Evolutionary conservation across 2,797 vertebrate genomes (phyloP).

Genomic region (Gallirallus australis): DNA sequence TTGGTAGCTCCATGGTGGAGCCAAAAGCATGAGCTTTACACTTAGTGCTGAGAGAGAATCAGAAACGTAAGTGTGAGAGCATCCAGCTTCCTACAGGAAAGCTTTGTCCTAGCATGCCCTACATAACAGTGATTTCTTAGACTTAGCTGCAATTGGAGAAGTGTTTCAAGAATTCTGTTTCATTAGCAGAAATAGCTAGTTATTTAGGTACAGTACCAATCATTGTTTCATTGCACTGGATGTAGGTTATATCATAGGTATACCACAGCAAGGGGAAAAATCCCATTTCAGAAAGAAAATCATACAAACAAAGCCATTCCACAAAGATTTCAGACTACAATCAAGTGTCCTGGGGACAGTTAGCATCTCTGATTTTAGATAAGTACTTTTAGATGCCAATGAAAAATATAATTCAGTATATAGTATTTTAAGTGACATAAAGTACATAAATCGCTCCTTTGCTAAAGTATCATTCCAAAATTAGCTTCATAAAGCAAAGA

Average conservation of each 20-base stretch:
- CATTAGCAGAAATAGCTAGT: background rate
- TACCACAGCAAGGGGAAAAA: background rate
- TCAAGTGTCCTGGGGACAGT: background rate
- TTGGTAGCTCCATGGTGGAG: constrained; percentile 80
- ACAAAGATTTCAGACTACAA: background rate
- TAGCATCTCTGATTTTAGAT: background rate
- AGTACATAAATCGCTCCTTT: background rate
- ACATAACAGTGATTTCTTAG: constrained; percentile 7
- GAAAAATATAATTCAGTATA: background rate
- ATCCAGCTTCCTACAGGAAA: constrained; percentile 22
- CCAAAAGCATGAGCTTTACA: constrained; percentile 77
- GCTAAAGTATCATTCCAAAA: constrained; percentile 17
- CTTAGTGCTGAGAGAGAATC: constrained; percentile 29
- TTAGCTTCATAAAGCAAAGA: constrained; percentile 21
- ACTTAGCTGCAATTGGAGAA: background rate
- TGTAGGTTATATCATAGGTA: background rate
- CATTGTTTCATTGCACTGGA: background rate
- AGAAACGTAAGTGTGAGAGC: constrained; percentile 5
- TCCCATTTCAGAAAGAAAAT: background rate
- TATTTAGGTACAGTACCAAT: background rate
- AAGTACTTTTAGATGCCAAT: background rate
- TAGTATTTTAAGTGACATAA: background rate
- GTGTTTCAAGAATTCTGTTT: constrained; percentile 12
- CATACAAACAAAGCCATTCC: background rate
- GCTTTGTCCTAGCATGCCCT: background rate